Conservation (phyloP, 1,140 invertebrate genomes). For the Papilio polyxenes region DNA sequence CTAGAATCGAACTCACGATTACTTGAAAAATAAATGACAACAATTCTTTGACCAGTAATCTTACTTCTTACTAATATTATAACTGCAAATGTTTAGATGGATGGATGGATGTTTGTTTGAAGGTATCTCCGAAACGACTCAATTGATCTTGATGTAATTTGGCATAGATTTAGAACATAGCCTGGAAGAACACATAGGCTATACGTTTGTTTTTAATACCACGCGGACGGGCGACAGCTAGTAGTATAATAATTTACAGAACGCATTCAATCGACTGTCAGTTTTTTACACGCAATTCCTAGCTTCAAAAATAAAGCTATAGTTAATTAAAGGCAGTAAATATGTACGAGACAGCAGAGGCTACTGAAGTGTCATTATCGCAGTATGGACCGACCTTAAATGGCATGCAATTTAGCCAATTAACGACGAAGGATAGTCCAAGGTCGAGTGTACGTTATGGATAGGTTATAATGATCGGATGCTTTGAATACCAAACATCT, state of each 20-base stretch:
- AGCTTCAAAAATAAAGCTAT: constrained; percentile 35
- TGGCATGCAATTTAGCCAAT: constrained; percentile 69
- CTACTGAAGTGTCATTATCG: constrained; percentile 58
- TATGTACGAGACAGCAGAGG: constrained; percentile 52
- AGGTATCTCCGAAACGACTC: no score
- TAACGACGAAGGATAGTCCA: constrained; percentile 60
- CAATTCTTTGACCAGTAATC: no score
- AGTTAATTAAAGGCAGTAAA: constrained; percentile 63
- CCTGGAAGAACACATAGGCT: no score
- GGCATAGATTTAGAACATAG: no score
- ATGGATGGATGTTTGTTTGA: no score
- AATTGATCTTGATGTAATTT: no score
- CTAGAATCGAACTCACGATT: no score
- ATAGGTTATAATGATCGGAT: constrained; percentile 40
- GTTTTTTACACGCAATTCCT: not conserved
- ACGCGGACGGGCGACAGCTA: not conserved
- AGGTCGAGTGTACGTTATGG: constrained; percentile 55
- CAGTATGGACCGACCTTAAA: constrained; percentile 54
- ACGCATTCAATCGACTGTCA: not conserved
- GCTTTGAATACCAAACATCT: constrained; percentile 28
- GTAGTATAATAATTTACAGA: not conserved
- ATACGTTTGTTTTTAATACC: no score
- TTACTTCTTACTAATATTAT: no score
- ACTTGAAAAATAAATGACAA: no score
- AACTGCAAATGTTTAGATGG: no score